phyloP scores from a whole-genome alignment of 2,888 invertebrate genomes.

The Drosophila nigritarsus region DNA sequence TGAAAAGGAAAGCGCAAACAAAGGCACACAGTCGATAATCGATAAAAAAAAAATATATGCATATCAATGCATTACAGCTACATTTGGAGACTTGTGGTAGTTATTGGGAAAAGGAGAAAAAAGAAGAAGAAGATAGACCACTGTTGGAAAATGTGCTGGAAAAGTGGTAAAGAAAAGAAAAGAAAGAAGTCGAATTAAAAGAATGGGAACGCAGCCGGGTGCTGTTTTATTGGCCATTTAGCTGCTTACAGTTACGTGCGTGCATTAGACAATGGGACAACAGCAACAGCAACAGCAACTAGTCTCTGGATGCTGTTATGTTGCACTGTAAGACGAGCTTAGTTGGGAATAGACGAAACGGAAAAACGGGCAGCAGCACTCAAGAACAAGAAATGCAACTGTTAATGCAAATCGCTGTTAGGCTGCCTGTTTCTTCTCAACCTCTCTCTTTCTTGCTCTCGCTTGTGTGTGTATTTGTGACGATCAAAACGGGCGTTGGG shows the following conservation, averaged over 20 bases:
- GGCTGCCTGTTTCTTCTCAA: conserved; percentile 7
- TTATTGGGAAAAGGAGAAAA: conserved; percentile 9
- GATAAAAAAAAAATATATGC: conserved; percentile 38
- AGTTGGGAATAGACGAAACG: conserved; percentile 32
- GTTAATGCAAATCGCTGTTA: conserved; percentile 73
- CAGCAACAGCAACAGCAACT: conserved; percentile 8
- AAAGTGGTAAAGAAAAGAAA: conserved; percentile 8
- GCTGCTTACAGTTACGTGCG: conserved; percentile 75
- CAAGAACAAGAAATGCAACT: conserved; percentile 79
- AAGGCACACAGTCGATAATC: conserved; percentile 13
- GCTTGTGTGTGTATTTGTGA: conserved; percentile 25
- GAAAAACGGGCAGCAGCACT: conserved; percentile 47
- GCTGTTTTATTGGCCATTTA: conserved; percentile 75
- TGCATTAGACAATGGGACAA: conserved; percentile 71
- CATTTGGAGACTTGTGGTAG: conserved; percentile 16
- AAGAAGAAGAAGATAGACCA: neutral
- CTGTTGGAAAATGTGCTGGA: conserved; percentile 31
- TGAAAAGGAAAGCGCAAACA: conserved; percentile 53
- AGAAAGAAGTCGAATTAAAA: conserved; percentile 9
- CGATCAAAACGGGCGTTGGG: conserved; percentile 65
- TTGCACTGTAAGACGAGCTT: conserved; percentile 39
- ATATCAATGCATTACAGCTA: conserved; percentile 56
- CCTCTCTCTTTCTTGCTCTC: conserved; percentile 4
- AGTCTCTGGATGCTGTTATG: conserved; percentile 45
- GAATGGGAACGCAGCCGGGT: conserved; percentile 50